phyloP scores from a whole-genome alignment of 1,140 invertebrate genomes.

The Parasteatoda tepidariorum region DNA sequence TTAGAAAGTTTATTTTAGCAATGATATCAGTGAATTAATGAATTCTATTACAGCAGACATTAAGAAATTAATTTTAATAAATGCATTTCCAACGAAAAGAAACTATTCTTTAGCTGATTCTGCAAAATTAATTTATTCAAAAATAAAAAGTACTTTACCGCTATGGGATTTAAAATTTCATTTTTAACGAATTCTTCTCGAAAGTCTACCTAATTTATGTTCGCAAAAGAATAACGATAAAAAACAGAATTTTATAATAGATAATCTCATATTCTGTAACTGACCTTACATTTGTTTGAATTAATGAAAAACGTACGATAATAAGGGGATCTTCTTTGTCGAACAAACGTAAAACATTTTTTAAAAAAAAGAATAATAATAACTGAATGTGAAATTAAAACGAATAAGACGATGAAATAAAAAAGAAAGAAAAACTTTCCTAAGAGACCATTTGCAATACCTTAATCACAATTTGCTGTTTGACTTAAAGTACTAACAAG shows the following conservation, averaged over 20 bases:
- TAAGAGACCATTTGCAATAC: not conserved
- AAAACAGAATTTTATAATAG: no score
- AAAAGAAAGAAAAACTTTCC: not conserved
- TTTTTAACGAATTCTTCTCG: not conserved
- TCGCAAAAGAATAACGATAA: not conserved
- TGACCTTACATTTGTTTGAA: no score
- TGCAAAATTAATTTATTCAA: not conserved
- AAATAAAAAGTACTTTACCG: not conserved
- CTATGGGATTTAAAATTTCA: not conserved
- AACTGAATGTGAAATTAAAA: not conserved
- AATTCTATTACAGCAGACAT: no score
- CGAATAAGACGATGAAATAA: not conserved
- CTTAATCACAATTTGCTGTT: conserved; percentile 6
- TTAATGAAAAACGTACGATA: no score
- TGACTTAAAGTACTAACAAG: not conserved
- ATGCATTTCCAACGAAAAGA: no score
- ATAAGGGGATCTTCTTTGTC: no score
- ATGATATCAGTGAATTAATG: no score
- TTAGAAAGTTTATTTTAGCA: no score
- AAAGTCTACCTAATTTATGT: not conserved
- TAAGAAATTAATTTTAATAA: no score
- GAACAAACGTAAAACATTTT: no score
- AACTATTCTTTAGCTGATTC: no score
- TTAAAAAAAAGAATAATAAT: not conserved
- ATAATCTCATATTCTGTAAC: no score